phyloP scores from a whole-genome alignment of 1,140 invertebrate species.

The Centruroides vittatus region DNA sequence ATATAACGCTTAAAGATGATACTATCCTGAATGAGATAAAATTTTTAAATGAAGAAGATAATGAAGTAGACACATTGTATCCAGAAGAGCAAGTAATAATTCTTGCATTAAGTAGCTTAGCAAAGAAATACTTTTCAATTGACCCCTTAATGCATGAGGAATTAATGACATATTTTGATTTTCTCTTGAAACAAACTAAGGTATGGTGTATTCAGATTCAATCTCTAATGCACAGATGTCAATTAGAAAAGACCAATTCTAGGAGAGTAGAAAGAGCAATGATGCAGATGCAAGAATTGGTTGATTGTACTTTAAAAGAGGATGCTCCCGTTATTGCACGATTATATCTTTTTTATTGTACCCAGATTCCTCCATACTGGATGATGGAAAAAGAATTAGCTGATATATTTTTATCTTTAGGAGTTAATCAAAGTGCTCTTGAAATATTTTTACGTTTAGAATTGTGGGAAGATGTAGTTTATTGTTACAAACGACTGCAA shows the following conservation, averaged over 20 bases:
- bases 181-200: conserved; percentile 27
- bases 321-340: conserved; percentile 32
- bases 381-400: conserved; percentile 57
- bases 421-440: conserved; percentile 67
- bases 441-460: conserved; percentile 65
- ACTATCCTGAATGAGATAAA: conserved; percentile 58
- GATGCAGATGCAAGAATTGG: conserved; percentile 62
- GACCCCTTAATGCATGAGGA: conserved; percentile 65
- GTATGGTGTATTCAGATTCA: conserved; percentile 49
- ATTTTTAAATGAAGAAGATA: conserved; percentile 45
- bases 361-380: conserved; percentile 51
- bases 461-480: conserved; percentile 85
- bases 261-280: conserved; percentile 72
- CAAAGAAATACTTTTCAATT: conserved; percentile 51
- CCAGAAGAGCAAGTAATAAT: conserved; percentile 63
- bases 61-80: conserved; percentile 40
- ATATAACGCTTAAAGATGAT: conserved; percentile 66
- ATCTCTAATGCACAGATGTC: conserved; percentile 53
- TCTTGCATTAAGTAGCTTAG: conserved; percentile 48
- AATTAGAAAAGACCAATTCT: conserved; percentile 54
- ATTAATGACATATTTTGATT: conserved; percentile 48
- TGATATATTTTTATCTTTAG: conserved; percentile 59
- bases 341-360: conserved; percentile 35
- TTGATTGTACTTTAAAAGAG: conserved; percentile 39
- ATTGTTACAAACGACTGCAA: conserved; percentile 53